Conservation (phyloP, 2,797 vertebrate species). For the Orientallactaga sibirica region DNA sequence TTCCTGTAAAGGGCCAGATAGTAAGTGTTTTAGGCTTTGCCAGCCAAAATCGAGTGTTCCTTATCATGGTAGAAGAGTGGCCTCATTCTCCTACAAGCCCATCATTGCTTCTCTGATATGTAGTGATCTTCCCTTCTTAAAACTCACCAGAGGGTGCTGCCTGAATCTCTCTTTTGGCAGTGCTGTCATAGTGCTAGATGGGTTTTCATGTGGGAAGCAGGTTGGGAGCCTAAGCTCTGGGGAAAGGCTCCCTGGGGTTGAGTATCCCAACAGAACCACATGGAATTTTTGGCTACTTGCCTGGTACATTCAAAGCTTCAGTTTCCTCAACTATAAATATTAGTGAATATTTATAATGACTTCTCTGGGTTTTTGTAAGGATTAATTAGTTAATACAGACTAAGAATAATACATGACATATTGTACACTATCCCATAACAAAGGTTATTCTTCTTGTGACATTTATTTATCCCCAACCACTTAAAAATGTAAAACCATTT, state of each 20-base stretch:
- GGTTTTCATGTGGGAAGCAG: neutral
- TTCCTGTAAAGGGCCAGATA: constrained; percentile 15
- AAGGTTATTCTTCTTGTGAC: constrained; percentile 11
- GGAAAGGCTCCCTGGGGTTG: neutral
- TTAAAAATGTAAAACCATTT: constrained; percentile 31
- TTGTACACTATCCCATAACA: neutral
- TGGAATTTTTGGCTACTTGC: neutral
- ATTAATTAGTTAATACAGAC: neutral
- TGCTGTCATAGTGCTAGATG: neutral
- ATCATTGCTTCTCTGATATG: neutral
- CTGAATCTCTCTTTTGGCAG: neutral
- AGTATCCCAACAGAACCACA: neutral
- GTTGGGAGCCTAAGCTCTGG: neutral
- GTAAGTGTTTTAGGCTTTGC: constrained; percentile 34
- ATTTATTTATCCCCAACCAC: neutral
- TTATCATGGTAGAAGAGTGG: neutral
- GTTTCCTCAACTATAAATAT: constrained; percentile 14
- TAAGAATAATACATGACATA: neutral
- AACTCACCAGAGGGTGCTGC: neutral
- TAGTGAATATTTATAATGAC: neutral
- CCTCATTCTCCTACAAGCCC: neutral
- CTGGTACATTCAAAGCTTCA: neutral
- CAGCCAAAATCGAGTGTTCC: neutral
- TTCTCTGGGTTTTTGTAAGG: constrained; percentile 2
- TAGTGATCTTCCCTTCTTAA: neutral